Evolutionary conservation across 1,140 invertebrate genomes (phyloP).

Genomic region (Drosophila pseudoobscura): DNA sequence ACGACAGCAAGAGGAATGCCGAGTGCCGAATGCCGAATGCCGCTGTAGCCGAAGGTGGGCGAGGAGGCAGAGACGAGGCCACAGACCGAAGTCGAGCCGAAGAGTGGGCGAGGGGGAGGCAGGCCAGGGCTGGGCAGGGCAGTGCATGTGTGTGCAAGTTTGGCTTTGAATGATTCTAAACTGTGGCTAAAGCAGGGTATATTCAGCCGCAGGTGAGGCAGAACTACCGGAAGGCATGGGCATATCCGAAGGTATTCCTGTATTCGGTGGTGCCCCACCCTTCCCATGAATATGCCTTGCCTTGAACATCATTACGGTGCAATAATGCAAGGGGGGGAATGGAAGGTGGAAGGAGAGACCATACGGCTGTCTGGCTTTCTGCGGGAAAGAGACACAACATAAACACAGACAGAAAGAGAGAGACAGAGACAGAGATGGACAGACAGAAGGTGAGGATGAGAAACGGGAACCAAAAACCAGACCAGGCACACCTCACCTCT

Average conservation of each 20-base stretch:
- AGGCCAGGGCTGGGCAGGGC: too few relatives aligned
- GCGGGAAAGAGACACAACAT: conserved; percentile 29
- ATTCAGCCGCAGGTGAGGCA: too few relatives aligned
- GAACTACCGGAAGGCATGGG: too few relatives aligned
- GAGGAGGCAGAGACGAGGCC: conserved; percentile 10
- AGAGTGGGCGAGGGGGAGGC: not conserved
- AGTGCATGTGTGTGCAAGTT: conserved; percentile 1
- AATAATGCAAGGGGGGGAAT: conserved; percentile 52
- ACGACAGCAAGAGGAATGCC: conserved; percentile 22
- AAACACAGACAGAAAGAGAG: not conserved
- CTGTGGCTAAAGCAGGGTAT: conserved; percentile 43
- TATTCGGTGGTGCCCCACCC: too few relatives aligned
- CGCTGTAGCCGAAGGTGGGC: conserved; percentile 37
- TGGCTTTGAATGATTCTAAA: conserved; percentile 59
- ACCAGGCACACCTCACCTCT: not conserved
- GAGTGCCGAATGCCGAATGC: conserved; percentile 36
- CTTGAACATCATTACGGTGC: conserved; percentile 62
- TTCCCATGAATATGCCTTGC: too few relatives aligned
- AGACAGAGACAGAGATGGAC: not conserved
- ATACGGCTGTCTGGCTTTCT: conserved; percentile 44
- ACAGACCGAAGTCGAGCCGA: conserved; percentile 21
- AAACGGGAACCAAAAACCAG: conserved; percentile 1
- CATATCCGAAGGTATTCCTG: too few relatives aligned
- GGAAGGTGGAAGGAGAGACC: conserved; percentile 12
- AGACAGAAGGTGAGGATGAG: conserved; percentile 9